Percentiles rank a stretch among this genome's conserved stretches.
Evolutionary conservation across 2,888 invertebrate species (phyloP).

Genomic region (Oxystoma pomonae): DNA sequence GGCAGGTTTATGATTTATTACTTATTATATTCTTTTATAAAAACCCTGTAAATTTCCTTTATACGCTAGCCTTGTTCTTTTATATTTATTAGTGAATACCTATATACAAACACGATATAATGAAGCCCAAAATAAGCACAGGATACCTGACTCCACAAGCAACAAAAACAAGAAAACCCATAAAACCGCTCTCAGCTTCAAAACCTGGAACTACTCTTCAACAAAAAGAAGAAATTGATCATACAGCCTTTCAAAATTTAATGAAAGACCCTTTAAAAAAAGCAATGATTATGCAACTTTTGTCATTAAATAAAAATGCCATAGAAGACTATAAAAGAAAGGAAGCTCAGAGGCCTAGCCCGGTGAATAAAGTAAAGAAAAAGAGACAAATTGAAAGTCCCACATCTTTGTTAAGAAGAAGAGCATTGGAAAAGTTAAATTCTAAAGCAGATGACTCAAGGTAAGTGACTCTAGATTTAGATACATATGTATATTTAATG

Average conservation of each 20-base stretch:
- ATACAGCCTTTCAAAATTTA: slow-evolving; percentile 26
- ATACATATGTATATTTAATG: no score
- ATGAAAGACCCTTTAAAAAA: slow-evolving; percentile 38
- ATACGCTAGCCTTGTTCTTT: no score
- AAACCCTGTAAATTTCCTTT: no score
- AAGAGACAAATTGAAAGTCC: slow-evolving; percentile 39
- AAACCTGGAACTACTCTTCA: slow-evolving; percentile 1
- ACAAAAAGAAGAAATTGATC: slow-evolving; percentile 14
- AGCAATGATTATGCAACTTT: slow-evolving; percentile 34
- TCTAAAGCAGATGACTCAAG: neutral
- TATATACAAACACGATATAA: neutral
- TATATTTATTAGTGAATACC: no score
- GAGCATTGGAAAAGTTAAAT: slow-evolving; percentile 34
- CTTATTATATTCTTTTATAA: no score
- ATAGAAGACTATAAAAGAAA: slow-evolving; percentile 30
- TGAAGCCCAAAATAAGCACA: slow-evolving; percentile 27
- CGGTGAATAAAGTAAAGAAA: neutral
- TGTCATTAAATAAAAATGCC: slow-evolving; percentile 34
- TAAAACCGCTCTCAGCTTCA: slow-evolving; percentile 2
- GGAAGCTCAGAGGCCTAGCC: slow-evolving; percentile 14
- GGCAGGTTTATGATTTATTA: no score
- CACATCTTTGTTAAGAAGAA: slow-evolving; percentile 37
- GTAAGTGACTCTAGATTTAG: no score
- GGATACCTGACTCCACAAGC: slow-evolving; percentile 28
- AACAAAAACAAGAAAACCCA: slow-evolving; percentile 12